These are phyloP conservation scores for Tragelaphus scriptus DNA, from an alignment of 2,113 vertebrate species.

Conservation along the genomic window DNA sequence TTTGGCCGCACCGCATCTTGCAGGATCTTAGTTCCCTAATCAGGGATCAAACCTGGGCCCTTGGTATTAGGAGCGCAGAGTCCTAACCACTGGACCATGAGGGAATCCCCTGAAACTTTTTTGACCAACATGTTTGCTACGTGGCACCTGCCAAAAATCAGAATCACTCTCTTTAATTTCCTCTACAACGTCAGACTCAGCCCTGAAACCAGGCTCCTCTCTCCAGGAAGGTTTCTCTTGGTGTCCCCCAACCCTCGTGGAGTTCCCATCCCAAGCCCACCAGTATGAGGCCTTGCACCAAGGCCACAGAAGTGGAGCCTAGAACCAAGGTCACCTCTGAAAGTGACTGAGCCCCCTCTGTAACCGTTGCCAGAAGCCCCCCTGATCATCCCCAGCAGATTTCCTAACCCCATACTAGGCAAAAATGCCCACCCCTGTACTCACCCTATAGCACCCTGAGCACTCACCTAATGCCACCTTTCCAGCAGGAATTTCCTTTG, in stretches of 20 bases:
- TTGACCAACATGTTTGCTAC: neutral
- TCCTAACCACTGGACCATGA: neutral
- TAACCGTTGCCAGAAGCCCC: neutral
- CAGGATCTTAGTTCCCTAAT: neutral
- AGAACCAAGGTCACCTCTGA: neutral
- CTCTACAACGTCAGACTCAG: neutral
- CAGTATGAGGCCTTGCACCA: neutral
- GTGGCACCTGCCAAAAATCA: neutral
- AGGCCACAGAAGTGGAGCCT: neutral
- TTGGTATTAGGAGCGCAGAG: neutral
- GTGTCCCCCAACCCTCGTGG: neutral
- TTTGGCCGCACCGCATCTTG: neutral
- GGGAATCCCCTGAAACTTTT: neutral
- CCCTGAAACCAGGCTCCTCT: neutral
- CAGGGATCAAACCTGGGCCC: neutral
- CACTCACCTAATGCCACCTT: neutral
- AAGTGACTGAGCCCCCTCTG: neutral
- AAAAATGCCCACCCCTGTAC: neutral
- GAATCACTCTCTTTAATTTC: neutral
- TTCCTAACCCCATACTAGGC: neutral
- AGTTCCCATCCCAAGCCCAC: neutral
- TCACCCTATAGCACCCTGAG: neutral
- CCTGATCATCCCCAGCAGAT: neutral
- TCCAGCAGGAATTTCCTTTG: neutral
- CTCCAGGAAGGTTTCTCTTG: neutral